These are phyloP conservation scores for Periplaneta americana DNA, from an alignment of 1,140 invertebrate genomes.

Conservation along the genomic window DNA sequence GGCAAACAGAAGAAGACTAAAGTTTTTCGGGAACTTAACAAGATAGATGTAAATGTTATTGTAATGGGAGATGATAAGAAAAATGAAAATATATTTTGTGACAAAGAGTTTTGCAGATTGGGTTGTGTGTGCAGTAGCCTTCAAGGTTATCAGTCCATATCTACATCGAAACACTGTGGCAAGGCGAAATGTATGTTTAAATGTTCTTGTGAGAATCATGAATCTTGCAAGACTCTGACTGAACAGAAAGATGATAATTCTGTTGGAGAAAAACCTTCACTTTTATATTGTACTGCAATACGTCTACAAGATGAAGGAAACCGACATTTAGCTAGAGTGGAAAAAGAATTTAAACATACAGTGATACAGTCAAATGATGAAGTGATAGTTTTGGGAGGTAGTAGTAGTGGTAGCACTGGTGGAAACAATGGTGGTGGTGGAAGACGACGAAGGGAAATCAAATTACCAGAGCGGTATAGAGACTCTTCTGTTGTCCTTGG, in stretches of 20 bases:
- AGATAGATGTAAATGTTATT: conserved; percentile 37
- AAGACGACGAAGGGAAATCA: conserved; percentile 30
- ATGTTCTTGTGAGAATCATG: conserved; percentile 34
- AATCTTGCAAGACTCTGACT: conserved; percentile 19
- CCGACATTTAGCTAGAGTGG: conserved; percentile 34
- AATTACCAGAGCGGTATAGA: conserved; percentile 33
- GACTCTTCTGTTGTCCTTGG: conserved; percentile 28
- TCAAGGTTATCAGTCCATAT: neutral
- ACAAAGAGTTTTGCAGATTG: conserved; percentile 35
- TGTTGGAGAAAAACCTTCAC: neutral
- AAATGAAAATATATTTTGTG: conserved; percentile 27
- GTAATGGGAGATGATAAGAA: conserved; percentile 29
- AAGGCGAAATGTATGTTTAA: conserved; percentile 39
- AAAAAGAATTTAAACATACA: conserved; percentile 40
- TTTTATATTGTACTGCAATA: conserved; percentile 30
- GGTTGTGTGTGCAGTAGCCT: conserved; percentile 44
- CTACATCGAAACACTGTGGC: conserved; percentile 34
- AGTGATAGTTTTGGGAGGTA: conserved; percentile 35
- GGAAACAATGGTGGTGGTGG: conserved; percentile 24
- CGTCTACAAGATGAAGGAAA: conserved; percentile 36
- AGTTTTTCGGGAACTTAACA: conserved; percentile 30
- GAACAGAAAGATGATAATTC: neutral
- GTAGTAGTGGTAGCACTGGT: too few relatives aligned
- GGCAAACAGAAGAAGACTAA: conserved; percentile 18
- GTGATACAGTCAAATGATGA: conserved; percentile 36